phyloP scores from a whole-genome alignment of 1,140 invertebrate species.

The Drosophila suzukii region DNA sequence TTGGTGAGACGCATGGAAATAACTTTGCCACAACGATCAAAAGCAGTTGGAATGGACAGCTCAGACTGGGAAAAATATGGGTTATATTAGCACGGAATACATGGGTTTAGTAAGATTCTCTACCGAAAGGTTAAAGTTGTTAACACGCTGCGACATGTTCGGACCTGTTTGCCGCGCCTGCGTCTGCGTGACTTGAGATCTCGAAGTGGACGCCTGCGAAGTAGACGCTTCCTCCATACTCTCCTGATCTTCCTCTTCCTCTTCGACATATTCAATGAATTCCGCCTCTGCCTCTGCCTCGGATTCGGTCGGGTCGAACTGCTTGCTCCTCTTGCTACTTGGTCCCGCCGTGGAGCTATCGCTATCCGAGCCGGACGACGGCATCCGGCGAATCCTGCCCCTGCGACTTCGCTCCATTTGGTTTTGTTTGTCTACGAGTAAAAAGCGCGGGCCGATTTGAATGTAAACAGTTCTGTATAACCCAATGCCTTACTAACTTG shows the following conservation, averaged over 20 bases:
- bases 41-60: constrained; percentile 13
- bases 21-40: constrained; percentile 88
- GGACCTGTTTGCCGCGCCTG: not conserved
- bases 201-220: not conserved
- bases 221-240: not conserved
- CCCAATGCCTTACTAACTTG: not conserved
- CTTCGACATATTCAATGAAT: not conserved
- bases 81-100: not conserved
- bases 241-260: not conserved
- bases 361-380: constrained; percentile 19
- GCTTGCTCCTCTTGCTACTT: constrained; percentile 11
- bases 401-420: constrained; percentile 25
- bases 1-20: constrained; percentile 91
- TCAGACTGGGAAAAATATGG: constrained; percentile 5
- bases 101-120: not conserved
- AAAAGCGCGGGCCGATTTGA: constrained; percentile 29
- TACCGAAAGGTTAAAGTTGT: constrained; percentile 15
- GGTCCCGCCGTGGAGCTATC: constrained; percentile 5
- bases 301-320: not conserved
- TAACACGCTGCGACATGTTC: not conserved
- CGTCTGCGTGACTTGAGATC: not conserved
- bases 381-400: constrained; percentile 7
- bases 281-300: not conserved
- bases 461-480: not conserved
- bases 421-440: not conserved